These are phyloP conservation scores for Patagioenas fasciata DNA, from an alignment of 2,113 vertebrate genomes.

Conservation along the genomic window DNA sequence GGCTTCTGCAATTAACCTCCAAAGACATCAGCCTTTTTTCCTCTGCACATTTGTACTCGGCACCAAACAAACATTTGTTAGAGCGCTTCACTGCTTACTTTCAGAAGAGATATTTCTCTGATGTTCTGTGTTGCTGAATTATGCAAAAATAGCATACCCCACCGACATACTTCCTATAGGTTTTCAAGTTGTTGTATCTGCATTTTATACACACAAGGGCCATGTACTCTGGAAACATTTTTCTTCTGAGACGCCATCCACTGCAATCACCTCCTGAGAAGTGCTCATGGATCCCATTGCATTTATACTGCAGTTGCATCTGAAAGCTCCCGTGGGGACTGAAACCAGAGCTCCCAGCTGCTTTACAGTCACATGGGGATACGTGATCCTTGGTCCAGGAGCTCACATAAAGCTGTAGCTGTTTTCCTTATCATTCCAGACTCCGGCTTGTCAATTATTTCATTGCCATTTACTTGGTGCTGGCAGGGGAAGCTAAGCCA, in stretches of 20 bases:
- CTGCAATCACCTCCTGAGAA: neutral
- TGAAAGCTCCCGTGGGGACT: fast-evolving
- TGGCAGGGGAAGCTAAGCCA: neutral
- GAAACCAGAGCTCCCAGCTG: neutral
- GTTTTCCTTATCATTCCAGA: neutral
- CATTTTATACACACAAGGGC: neutral
- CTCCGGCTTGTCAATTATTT: neutral
- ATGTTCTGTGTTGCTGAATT: neutral
- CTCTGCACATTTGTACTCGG: neutral
- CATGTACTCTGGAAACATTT: neutral
- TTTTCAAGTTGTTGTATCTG: neutral
- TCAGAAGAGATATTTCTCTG: neutral
- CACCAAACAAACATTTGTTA: neutral
- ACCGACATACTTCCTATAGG: neutral
- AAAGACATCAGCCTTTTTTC: neutral
- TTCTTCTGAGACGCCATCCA: neutral
- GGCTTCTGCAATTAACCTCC: neutral
- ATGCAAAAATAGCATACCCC: neutral
- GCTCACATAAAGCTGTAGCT: neutral
- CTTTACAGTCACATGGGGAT: neutral
- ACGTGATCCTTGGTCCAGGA: neutral
- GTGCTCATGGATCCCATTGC: neutral
- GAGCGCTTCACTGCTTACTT: neutral
- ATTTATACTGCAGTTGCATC: neutral
- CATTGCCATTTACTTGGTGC: neutral